A percentile compares a stretch with the other conserved stretches of the same genome.
These are phyloP conservation scores for Omphaloscelis lunosa DNA, from an alignment of 2,888 invertebrate species.

Conservation along the genomic window DNA sequence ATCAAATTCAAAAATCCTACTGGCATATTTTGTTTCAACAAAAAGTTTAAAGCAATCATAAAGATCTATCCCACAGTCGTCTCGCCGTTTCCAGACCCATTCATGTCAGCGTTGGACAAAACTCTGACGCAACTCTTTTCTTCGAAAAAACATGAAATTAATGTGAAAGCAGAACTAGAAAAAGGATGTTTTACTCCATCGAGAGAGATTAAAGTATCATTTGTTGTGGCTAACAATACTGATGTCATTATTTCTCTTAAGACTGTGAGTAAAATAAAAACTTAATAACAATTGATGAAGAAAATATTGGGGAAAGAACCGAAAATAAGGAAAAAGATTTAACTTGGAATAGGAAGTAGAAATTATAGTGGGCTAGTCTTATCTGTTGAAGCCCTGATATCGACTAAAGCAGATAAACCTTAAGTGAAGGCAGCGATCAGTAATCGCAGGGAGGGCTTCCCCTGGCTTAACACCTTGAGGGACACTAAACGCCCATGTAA, in stretches of 20 bases:
- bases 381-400: constrained; percentile 32
- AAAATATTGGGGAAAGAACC: constrained; percentile 4
- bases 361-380: not conserved
- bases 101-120: constrained; percentile 38
- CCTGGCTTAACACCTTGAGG: not conserved
- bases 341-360: not conserved
- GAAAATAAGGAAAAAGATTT: not conserved
- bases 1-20: constrained; percentile 43
- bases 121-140: constrained; percentile 39
- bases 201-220: constrained; percentile 48
- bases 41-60: constrained; percentile 35
- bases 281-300: not conserved
- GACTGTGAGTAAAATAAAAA: constrained; percentile 32
- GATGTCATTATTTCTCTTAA: constrained; percentile 42
- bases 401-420: not conserved
- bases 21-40: constrained; percentile 40
- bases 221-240: constrained; percentile 50
- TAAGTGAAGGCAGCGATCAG: constrained; percentile 4
- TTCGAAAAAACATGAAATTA: constrained; percentile 48
- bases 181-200: constrained; percentile 47
- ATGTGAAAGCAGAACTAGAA: constrained; percentile 39
- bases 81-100: constrained; percentile 38
- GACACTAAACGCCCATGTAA: not conserved
- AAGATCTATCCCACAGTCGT: constrained; percentile 48
- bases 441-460: constrained; percentile 4